phyloP scores from a whole-genome alignment of 1,140 invertebrate genomes.

The Oryctes rhinoceros region DNA sequence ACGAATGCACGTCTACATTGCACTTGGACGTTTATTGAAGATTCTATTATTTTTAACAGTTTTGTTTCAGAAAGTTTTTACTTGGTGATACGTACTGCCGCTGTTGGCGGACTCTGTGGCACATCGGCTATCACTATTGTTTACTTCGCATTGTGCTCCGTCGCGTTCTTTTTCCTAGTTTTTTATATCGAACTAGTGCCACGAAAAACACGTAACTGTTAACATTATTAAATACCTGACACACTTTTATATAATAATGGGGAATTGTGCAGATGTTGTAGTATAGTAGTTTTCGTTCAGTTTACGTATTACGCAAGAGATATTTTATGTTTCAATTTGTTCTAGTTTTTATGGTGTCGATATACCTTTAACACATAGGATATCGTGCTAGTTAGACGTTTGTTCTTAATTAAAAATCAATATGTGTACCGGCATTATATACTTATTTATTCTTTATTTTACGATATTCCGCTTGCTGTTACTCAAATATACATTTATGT shows the following conservation, averaged over 20 bases:
- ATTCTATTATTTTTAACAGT: constrained; percentile 41
- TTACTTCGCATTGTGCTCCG: not conserved
- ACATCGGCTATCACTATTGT: constrained; percentile 12
- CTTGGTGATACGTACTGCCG: constrained; percentile 3
- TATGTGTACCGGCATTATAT: too few relatives aligned
- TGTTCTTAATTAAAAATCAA: too few relatives aligned
- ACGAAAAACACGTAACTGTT: constrained; percentile 7
- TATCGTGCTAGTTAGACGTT: too few relatives aligned
- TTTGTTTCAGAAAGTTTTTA: constrained; percentile 34
- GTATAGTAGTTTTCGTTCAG: not conserved
- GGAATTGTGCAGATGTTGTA: not conserved
- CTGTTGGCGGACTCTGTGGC: not conserved
- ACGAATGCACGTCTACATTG: not conserved
- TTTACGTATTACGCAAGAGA: not conserved
- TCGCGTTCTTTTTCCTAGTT: constrained; percentile 9
- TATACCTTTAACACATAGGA: too few relatives aligned
- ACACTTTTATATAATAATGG: constrained; percentile 30
- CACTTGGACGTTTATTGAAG: constrained; percentile 31
- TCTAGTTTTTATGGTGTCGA: not conserved
- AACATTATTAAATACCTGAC: constrained; percentile 28
- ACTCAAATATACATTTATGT: too few relatives aligned
- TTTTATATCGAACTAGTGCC: constrained; percentile 21
- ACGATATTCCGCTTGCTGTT: too few relatives aligned
- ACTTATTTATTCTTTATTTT: too few relatives aligned
- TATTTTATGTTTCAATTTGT: not conserved